These are phyloP conservation scores for Aurelia sp. DNA, from an alignment of 30 jellyfish, hydroid and myxozoan genomes.

Conservation along the genomic window DNA sequence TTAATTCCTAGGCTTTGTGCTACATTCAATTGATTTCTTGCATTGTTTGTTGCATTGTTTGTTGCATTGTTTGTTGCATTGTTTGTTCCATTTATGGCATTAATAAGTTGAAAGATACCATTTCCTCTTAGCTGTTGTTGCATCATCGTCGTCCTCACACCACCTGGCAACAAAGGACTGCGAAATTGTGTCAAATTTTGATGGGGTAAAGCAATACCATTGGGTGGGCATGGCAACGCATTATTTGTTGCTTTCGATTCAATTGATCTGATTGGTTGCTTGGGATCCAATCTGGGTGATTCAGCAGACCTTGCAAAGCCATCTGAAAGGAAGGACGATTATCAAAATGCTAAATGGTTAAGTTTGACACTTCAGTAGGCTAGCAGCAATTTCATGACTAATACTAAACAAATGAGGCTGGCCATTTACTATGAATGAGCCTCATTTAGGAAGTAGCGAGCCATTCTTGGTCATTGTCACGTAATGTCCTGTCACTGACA, in stretches of 20 bases:
- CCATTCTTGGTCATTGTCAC: too few relatives aligned
- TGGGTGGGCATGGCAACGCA: slow-evolving; percentile 11
- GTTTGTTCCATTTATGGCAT: slow-evolving; percentile 20
- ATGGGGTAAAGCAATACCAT: slow-evolving; percentile 37
- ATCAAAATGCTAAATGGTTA: too few relatives aligned
- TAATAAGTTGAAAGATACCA: slow-evolving; percentile 48
- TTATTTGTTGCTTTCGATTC: neutral
- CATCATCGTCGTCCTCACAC: slow-evolving; percentile 35
- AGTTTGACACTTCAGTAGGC: too few relatives aligned
- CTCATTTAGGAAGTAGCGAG: too few relatives aligned
- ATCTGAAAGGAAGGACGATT: neutral
- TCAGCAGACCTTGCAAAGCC: neutral
- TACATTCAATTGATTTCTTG: neutral
- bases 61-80: slow-evolving; percentile 16
- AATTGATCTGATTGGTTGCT: neutral
- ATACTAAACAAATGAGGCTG: too few relatives aligned
- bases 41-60: slow-evolving; percentile 10
- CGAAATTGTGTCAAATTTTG: slow-evolving; percentile 50
- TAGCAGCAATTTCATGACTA: too few relatives aligned
- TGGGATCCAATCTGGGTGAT: neutral
- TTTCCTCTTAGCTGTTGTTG: slow-evolving; percentile 50
- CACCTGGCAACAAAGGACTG: slow-evolving; percentile 6
- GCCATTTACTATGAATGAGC: too few relatives aligned
- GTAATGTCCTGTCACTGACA: too few relatives aligned
- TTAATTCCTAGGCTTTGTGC: too few relatives aligned